Evolutionary conservation across 2,797 vertebrate genomes (phyloP).

Genomic region (Menidia menidia): DNA sequence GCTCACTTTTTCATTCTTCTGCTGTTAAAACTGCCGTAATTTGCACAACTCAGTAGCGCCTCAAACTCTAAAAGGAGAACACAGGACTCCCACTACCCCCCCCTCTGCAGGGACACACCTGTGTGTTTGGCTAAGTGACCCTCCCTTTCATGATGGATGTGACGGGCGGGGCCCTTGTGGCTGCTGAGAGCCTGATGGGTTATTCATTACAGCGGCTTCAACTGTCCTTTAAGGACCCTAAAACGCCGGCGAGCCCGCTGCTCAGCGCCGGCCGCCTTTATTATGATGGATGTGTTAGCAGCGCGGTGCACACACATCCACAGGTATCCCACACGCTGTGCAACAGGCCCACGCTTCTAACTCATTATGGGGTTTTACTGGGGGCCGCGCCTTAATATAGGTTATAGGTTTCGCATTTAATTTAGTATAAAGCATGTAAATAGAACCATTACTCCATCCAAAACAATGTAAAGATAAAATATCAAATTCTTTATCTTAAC

Average conservation of each 20-base stretch:
- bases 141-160: constrained; percentile 70
- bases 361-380: not conserved
- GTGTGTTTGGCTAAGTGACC: constrained; percentile 18
- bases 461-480: not conserved
- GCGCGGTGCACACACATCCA: constrained; percentile 27
- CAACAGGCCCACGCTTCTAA: constrained; percentile 4
- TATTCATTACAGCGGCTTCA: constrained; percentile 75
- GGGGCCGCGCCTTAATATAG: not conserved
- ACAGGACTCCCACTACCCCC: constrained; percentile 13
- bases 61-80: constrained; percentile 3
- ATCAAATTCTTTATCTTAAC: not conserved
- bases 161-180: constrained; percentile 60
- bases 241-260: constrained; percentile 61
- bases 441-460: not conserved
- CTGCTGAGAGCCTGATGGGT: constrained; percentile 65
- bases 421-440: not conserved
- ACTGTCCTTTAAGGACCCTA: constrained; percentile 75
- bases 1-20: not conserved
- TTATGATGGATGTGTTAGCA: constrained; percentile 68
- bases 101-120: constrained; percentile 45
- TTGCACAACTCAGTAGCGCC: not conserved
- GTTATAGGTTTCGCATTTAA: not conserved
- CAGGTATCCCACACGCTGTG: constrained; percentile 58
- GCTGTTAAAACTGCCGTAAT: constrained; percentile 2
- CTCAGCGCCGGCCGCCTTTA: constrained; percentile 62